phyloP scores from a whole-genome alignment of 35 echinoderm and acorn worm genomes.

The Lytechinus pictus region DNA sequence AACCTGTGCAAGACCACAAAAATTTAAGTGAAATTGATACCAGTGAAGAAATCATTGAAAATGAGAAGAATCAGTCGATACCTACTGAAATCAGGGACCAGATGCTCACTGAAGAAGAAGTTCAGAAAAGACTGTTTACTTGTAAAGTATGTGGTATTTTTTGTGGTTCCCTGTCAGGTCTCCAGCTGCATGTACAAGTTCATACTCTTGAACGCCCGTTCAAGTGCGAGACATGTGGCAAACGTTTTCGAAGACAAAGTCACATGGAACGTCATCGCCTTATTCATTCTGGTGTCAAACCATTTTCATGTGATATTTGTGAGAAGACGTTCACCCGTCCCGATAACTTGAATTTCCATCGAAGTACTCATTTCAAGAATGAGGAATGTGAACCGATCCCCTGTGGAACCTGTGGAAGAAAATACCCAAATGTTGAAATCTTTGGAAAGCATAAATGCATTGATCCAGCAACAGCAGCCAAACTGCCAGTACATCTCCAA shows the following conservation, averaged over 20 bases:
- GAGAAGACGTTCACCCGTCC: conserved; percentile 40
- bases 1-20: not conserved
- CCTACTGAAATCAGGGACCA: not conserved
- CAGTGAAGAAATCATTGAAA: not conserved
- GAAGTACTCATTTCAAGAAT: conserved; percentile 41
- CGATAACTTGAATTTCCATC: conserved; percentile 43
- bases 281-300: conserved; percentile 32
- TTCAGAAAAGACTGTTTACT: conserved; percentile 35
- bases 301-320: conserved; percentile 44
- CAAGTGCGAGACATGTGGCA: conserved; percentile 39
- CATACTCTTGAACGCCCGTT: conserved; percentile 19
- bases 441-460: conserved; percentile 45
- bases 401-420: conserved; percentile 47
- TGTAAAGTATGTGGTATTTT: conserved; percentile 57
- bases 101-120: not conserved
- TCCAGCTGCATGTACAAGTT: conserved; percentile 23
- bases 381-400: conserved; percentile 44
- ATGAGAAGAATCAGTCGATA: conserved; percentile 1
- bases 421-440: conserved; percentile 42
- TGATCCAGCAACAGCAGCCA: conserved; percentile 35
- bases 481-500: not conserved
- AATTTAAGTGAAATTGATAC: not conserved
- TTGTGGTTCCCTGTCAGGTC: conserved; percentile 7
- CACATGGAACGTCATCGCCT: conserved; percentile 45
- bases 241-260: conserved; percentile 28